Evolutionary conservation across 2,888 invertebrate species (phyloP).

Genomic region (Apodemia zela): DNA sequence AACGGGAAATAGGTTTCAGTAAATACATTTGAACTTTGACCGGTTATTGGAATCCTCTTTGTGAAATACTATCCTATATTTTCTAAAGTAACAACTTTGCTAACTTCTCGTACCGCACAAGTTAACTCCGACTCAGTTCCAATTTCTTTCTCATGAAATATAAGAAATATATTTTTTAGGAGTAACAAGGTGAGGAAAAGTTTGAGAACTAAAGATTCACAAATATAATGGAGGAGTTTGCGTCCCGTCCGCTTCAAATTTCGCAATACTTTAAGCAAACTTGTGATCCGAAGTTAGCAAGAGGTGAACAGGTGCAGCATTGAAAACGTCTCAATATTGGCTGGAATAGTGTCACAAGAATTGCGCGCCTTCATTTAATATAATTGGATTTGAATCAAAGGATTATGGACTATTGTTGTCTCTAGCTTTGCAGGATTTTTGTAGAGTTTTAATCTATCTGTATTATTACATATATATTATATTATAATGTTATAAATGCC

Average conservation of each 20-base stretch:
- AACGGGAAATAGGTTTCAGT: constrained; percentile 17
- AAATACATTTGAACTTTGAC: constrained; percentile 49
- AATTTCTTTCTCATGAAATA: constrained; percentile 43
- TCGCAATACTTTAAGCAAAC: constrained; percentile 73
- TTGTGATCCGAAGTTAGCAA: constrained; percentile 60
- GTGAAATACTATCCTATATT: constrained; percentile 54
- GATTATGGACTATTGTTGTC: no score
- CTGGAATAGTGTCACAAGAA: constrained; percentile 17
- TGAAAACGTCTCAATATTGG: constrained; percentile 61
- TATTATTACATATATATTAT: no score
- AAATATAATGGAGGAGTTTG: constrained; percentile 57
- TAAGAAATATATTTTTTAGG: constrained; percentile 44
- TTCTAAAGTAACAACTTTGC: constrained; percentile 44
- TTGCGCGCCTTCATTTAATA: not conserved
- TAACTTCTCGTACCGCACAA: constrained; percentile 41
- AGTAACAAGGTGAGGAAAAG: constrained; percentile 49
- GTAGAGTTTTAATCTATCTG: no score
- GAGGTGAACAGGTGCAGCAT: constrained; percentile 63
- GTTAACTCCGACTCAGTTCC: constrained; percentile 37
- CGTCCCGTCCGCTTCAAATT: constrained; percentile 55
- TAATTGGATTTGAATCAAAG: not conserved
- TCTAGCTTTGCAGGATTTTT: no score
- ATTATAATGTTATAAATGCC: no score
- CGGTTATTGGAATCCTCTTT: constrained; percentile 51
- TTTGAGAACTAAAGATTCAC: constrained; percentile 61